Conservation (phyloP, 2,113 vertebrate genomes). For the Engraulis encrasicolus region DNA sequence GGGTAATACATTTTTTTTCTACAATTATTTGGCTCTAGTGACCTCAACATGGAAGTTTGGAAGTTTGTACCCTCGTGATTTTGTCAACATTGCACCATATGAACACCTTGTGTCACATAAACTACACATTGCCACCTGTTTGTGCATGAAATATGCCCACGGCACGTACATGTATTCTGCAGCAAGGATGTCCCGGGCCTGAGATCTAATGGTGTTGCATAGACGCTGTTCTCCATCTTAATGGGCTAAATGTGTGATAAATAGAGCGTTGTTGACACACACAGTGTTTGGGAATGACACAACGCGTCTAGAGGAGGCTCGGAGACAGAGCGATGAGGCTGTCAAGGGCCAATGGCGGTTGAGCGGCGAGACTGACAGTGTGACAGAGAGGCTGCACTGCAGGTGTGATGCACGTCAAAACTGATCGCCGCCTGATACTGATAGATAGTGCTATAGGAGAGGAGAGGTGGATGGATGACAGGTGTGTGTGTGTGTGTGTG, state of each 20-base stretch:
- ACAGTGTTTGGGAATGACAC: neutral
- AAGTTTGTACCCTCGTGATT: too few relatives aligned
- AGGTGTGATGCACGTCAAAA: neutral
- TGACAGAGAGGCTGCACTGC: neutral
- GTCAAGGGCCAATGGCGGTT: neutral
- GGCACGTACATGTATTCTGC: too few relatives aligned
- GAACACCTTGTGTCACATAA: too few relatives aligned
- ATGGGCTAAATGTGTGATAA: neutral
- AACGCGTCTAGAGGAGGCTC: neutral
- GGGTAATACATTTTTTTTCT: too few relatives aligned
- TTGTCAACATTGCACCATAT: too few relatives aligned
- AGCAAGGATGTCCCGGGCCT: too few relatives aligned
- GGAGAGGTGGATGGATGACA: neutral
- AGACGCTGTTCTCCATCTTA: neutral
- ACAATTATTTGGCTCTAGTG: too few relatives aligned
- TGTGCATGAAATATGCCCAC: too few relatives aligned
- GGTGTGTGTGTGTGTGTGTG: too few relatives aligned
- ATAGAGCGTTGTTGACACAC: neutral
- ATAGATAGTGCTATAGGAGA: neutral
- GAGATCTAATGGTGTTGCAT: too few relatives aligned
- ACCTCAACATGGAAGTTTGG: too few relatives aligned
- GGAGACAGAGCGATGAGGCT: neutral
- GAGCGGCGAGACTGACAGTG: neutral
- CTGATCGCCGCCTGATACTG: conserved; percentile 15
- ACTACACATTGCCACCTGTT: too few relatives aligned